Percentiles rank a stretch among this genome's conserved stretches.
Evolutionary conservation across 2,113 vertebrate species (phyloP).

Genomic region (Rhynchopsitta pachyrhyncha): DNA sequence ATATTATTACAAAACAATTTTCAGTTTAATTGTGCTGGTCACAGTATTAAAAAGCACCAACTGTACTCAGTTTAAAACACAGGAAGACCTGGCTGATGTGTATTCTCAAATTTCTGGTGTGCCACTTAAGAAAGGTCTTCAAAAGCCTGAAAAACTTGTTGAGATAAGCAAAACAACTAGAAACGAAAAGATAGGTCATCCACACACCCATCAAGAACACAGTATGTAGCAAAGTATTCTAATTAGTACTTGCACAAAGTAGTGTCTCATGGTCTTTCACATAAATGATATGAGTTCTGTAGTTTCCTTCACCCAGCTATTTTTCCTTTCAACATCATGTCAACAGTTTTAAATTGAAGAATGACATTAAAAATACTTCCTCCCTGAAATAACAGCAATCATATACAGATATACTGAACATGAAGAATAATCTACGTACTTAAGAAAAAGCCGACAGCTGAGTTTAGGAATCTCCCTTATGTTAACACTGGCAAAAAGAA

Average conservation of each 20-base stretch:
- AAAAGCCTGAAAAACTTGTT: not conserved
- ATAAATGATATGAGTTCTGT: not conserved
- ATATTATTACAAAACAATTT: not conserved
- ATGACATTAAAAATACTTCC: not conserved
- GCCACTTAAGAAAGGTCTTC: not conserved
- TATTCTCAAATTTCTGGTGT: not conserved
- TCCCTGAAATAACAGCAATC: not conserved
- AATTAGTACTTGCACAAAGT: not conserved
- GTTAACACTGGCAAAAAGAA: not conserved
- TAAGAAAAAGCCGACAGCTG: not conserved
- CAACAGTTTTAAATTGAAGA: not conserved
- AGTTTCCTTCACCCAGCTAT: not conserved
- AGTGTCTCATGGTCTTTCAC: not conserved
- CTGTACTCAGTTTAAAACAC: not conserved
- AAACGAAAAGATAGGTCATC: not conserved
- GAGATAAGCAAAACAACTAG: not conserved
- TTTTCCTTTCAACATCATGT: not conserved
- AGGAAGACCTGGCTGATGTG: not conserved
- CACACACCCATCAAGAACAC: not conserved
- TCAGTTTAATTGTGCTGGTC: not conserved
- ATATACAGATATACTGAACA: not conserved
- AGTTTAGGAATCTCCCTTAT: not conserved
- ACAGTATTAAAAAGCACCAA: not conserved
- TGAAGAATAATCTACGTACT: not conserved
- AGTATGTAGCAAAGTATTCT: not conserved